Base-by-base conservation (phyloP, 2,113 vertebrate genomes). In the Ondatra zibethicus region DNA sequence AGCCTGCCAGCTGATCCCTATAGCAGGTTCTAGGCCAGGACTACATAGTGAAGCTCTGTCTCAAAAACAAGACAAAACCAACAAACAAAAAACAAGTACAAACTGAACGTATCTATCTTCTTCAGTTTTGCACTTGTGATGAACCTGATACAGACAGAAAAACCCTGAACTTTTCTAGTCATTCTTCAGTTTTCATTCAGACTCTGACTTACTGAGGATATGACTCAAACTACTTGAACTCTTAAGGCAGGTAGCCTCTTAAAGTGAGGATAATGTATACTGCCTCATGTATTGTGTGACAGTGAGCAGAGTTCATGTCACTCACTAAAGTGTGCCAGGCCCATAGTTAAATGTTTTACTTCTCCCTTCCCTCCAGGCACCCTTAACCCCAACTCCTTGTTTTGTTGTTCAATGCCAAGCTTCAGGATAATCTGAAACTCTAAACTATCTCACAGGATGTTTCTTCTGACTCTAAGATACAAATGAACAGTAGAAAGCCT, bases 391-490 rank as follows among this genome's bases (percentile, higher is more conserved):
- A 78, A 82, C 25, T 81, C 50, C 27, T 52, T 91, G 39, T 21
- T 86, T 89, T 88, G 50, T 50, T 81, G 45, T 72, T 96, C 65
- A 72, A 0, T 66, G 89, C 55, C 52, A 47, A 92, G 42, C 61
- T 92, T 97, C 70, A 47, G 52, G 87, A 82, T 73, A 73, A 95
- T 10, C 29, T 81, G 16, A 82, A 85, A n/a, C 47, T 93, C 31
- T 95, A 66, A 97, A 80, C 63, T 73, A 73, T 50, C 72, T 58
- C 42, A 25, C n/a, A 75, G 47, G 61, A 12, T 81, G 91, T 89
- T 93, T 96, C 75, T 86, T 92, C 94, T 90, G 88, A 73, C 61
- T 92, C 75, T 93, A 68, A 92, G 47, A 68, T 95, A 82, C 29
- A 89, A 86, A 91, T 91, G 94, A 95, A 86, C 77, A 73, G 66